These are phyloP conservation scores for Porites rus DNA, from an alignment of 92 coral and sea anemone genomes.

Conservation along the genomic window DNA sequence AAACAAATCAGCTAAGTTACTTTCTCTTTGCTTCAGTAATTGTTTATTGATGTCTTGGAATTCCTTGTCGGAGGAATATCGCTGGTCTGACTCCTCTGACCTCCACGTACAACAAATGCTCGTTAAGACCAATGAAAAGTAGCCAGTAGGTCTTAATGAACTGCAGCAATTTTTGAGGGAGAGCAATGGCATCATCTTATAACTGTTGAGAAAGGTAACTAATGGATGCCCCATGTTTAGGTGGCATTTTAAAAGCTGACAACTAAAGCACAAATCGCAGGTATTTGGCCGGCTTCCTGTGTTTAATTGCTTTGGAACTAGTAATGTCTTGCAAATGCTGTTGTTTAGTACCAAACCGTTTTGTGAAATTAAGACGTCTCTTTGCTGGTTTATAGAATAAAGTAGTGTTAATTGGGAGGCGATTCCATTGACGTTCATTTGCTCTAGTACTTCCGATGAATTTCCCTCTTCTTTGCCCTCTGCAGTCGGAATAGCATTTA, in stretches of 20 bases:
- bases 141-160: conserved; percentile 32
- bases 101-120: conserved; percentile 63
- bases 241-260: conserved; percentile 2
- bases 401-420: not conserved
- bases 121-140: conserved; percentile 25
- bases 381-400: not conserved
- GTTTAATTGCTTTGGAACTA: conserved; percentile 12
- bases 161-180: conserved; percentile 41
- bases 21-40: not conserved
- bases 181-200: not conserved
- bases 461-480: not conserved
- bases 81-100: not conserved
- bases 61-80: not conserved
- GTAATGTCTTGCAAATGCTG: conserved; percentile 49
- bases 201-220: not conserved
- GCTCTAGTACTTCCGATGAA: not conserved
- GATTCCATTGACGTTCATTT: not conserved
- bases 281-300: conserved; percentile 47
- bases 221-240: not conserved
- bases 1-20: conserved; percentile 13
- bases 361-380: not conserved
- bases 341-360: conserved; percentile 9
- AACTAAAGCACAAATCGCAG: conserved; percentile 72
- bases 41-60: not conserved
- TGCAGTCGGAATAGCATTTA: not conserved